Evolutionary conservation across 2,797 vertebrate genomes (phyloP).

Genomic region (Gallirallus australis): DNA sequence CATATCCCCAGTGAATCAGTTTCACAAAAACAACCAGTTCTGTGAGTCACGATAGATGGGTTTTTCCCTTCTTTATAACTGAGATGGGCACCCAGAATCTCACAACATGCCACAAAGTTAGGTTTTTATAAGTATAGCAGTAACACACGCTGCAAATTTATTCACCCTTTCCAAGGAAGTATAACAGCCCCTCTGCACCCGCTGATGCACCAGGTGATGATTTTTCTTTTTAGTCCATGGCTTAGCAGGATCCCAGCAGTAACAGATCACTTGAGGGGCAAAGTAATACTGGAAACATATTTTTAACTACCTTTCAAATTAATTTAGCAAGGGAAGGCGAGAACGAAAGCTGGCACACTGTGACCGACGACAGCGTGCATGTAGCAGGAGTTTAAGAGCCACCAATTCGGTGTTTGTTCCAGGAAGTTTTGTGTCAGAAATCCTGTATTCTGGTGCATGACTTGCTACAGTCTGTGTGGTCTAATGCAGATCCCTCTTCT

Average conservation of each 20-base stretch:
- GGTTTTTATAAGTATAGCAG: not conserved
- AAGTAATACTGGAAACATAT: not conserved
- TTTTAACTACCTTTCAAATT: not conserved
- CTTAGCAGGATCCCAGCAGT: not conserved
- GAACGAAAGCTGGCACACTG: not conserved
- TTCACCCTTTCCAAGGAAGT: not conserved
- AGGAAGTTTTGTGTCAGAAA: not conserved
- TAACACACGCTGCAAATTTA: not conserved
- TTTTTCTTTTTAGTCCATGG: not conserved
- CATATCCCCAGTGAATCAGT: not conserved
- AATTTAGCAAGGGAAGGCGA: not conserved
- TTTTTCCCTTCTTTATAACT: not conserved
- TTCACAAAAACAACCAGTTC: not conserved
- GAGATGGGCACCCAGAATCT: not conserved
- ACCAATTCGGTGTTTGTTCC: not conserved
- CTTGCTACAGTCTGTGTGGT: conserved; percentile 2
- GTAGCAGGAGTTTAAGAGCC: not conserved
- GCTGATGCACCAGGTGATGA: not conserved
- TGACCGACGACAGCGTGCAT: not conserved
- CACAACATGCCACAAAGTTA: not conserved
- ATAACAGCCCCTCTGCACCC: not conserved
- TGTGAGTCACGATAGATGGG: not conserved
- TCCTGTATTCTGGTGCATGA: conserved; percentile 33
- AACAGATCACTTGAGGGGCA: not conserved
- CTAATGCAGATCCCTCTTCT: not conserved